Evolutionary conservation across 2,797 vertebrate genomes (phyloP).

Genomic region (Oophaga sylvatica): DNA sequence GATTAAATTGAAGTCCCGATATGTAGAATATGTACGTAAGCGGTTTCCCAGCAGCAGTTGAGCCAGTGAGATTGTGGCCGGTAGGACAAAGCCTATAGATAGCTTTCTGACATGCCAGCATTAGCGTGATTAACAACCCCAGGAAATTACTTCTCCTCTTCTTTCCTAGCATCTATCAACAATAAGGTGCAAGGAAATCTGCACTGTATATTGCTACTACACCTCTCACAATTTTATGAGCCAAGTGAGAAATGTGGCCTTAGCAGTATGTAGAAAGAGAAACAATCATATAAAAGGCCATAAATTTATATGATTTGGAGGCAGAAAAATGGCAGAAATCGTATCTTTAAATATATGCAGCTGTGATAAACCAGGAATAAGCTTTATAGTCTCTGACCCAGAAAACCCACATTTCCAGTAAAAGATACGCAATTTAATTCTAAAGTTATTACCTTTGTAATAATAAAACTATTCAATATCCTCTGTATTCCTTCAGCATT

Average conservation of each 20-base stretch:
- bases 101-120: constrained; percentile 66
- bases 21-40: neutral
- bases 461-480: constrained; percentile 58
- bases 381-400: constrained; percentile 50
- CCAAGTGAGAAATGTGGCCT: constrained; percentile 69
- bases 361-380: constrained; percentile 67
- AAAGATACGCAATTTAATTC: constrained; percentile 56
- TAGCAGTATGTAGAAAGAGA: constrained; percentile 66
- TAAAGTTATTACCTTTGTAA: constrained; percentile 52
- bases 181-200: constrained; percentile 68
- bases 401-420: constrained; percentile 53
- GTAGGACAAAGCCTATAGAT: constrained; percentile 43
- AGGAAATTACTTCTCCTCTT: constrained; percentile 68
- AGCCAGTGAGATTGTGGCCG: constrained; percentile 20
- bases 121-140: constrained; percentile 69
- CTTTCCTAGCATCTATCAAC: constrained; percentile 64
- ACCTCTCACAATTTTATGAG: constrained; percentile 68
- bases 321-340: constrained; percentile 70
- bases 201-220: constrained; percentile 68
- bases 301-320: constrained; percentile 69
- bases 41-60: constrained; percentile 10
- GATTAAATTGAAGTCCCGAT: constrained; percentile 16
- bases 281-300: constrained; percentile 65
- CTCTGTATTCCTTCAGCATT: constrained; percentile 46
- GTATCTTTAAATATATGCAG: constrained; percentile 68